Base-by-base conservation (phyloP, 2,888 invertebrate species). In the Creontiades dilutus region DNA sequence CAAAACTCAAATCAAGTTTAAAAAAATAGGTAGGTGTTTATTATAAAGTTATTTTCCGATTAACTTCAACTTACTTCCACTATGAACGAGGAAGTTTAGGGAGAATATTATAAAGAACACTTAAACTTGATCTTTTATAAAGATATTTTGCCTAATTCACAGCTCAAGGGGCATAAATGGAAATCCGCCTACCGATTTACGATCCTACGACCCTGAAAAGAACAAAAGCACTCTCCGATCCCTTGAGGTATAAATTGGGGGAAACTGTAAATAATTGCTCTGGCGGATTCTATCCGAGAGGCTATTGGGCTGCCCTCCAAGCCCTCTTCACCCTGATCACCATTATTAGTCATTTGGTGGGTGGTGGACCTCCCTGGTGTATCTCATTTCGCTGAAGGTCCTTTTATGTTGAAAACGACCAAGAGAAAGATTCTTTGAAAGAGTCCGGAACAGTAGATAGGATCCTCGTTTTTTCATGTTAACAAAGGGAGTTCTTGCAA, bases 221-320 rank as follows among this genome's bases (percentile, higher is more conserved):
- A 57, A 57, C 57, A 57, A 57, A n/a, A 57, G 57, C 0, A 57
- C 16, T 57, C n/a, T 14, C n/a, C 13, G 57, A 16, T 57, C 57
- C 57, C 57, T 57, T 16, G 57, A 57, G 5, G n/a, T 16, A 57
- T 57, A 57, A 57, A 57, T 57, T 57, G 57, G 7, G 57, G 57
- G 57, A n/a, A 57, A 57, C 57, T 16, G 57, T 57, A n/a, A 57
- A 57, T 57, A 57, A 57, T 57, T 16, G 57, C 57, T 57, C 57
- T 57, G n/a, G n/a, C 16, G 57, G 16, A 16, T 57, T 57, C 57
- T 57, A n/a, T 16, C 57, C 57, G n/a, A 57, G n/a, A 57, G 57
- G 57, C 57, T n/a, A 57, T 57, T 57, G 57, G 57, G 57, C 57
- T 57, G 57, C 57, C 57, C 57, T 57, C 57, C 57, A 57, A 57